Base-by-base conservation (phyloP, 2,888 invertebrate genomes). In the Catocala sponsa region DNA sequence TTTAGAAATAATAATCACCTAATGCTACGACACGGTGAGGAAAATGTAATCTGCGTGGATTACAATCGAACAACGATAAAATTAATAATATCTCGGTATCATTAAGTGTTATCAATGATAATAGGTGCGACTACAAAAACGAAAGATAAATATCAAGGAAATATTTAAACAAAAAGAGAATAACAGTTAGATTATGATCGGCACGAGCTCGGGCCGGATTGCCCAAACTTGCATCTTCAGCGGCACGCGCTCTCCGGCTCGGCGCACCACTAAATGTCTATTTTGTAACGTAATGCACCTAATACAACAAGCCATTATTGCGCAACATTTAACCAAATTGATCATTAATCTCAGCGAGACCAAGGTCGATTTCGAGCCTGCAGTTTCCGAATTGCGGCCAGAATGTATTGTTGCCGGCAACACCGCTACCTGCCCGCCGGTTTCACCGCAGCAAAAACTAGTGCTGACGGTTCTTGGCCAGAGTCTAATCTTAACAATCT, bases 301-400 rank as follows among this genome's bases (percentile, higher is more conserved):
- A 67, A 75, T 74, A 70, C 63, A 72, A 75, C 68, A 62, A 64
- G 72, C 69, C 49, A 66, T 69, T 61, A 69, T 84, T 84, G 70
- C 70, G 68, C 67, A 82, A 80, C 49, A 41, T 61, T 59, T 66
- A 74, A 60, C 68, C 63, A 73, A 79, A 71, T 72, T 72, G 78
- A 78, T 78, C 74, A 75, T 73, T 78, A 80, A 80, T 81, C 76
- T 77, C 66, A 55, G 61, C 43, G 49, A 48, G 55, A 55, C 61
- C 81, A 87, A 86, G 85, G 85, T 79, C 82, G 84, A 81, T 84
- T 85, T 82, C 78, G 74, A 76, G 72, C 74, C 65, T 74, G 76
- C 68, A 73, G 65, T 70, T 74, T 70, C 65, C 64, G 68, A 72
- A 72, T 72, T 60, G 70, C 72, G 60, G 68, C 54, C 63, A 76